A percentile compares a stretch with the other conserved stretches of the same genome.
Conservation (phyloP, 2,888 invertebrate species). For the Gastracanthus pulcherrimus region DNA sequence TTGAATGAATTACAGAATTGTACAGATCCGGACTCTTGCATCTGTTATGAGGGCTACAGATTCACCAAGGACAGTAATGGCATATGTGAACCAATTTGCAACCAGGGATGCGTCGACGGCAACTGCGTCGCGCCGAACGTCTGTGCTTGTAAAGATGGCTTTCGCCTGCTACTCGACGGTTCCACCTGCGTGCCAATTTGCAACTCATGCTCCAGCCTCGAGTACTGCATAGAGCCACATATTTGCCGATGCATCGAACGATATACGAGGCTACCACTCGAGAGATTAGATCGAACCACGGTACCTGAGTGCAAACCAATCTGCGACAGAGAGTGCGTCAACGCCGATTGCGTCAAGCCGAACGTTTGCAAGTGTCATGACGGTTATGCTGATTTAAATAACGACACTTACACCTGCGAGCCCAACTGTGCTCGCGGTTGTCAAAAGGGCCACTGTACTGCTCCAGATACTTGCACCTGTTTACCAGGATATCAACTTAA, state of each 20-base stretch:
- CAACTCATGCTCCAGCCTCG: slow-evolving; percentile 82
- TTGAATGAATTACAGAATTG: too few species aligned
- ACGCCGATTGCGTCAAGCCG: slow-evolving; percentile 66
- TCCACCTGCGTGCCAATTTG: slow-evolving; percentile 80
- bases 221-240: slow-evolving; percentile 83
- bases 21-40: too few species aligned
- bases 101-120: slow-evolving; percentile 76
- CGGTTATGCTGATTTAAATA: slow-evolving; percentile 62
- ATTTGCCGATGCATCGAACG: slow-evolving; percentile 86
- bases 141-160: slow-evolving; percentile 76
- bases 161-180: slow-evolving; percentile 70
- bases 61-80: too few species aligned
- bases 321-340: slow-evolving; percentile 70
- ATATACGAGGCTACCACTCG: slow-evolving; percentile 79
- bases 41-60: too few species aligned
- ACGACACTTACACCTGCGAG: slow-evolving; percentile 62
- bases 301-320: slow-evolving; percentile 71
- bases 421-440: slow-evolving; percentile 62
- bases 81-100: slow-evolving; percentile 71
- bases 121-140: slow-evolving; percentile 76
- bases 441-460: slow-evolving; percentile 74
- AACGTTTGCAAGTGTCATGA: slow-evolving; percentile 64
- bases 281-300: slow-evolving; percentile 3
- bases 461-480: slow-evolving; percentile 72
- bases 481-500: slow-evolving; percentile 63